Conservation (phyloP, 1,140 invertebrate genomes). For the Caenorhabditis briggsae region DNA sequence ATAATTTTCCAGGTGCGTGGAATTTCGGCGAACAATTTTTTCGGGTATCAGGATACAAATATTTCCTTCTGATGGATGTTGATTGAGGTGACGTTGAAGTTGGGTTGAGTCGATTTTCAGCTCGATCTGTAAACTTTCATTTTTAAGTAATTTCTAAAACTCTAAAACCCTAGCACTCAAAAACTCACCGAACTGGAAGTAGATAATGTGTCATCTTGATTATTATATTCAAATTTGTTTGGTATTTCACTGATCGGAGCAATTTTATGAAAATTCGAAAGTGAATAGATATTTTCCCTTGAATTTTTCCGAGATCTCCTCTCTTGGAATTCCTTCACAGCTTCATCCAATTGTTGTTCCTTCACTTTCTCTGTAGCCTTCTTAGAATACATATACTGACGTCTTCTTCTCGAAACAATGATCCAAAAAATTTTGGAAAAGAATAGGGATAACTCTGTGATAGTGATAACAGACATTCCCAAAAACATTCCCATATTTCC, state of each 20-base stretch:
- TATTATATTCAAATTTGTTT: conserved; percentile 17
- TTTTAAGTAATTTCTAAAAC: too few relatives aligned
- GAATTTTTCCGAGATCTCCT: conserved; percentile 34
- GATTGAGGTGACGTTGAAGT: conserved; percentile 3
- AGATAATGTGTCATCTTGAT: too few relatives aligned
- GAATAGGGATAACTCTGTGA: conserved; percentile 40
- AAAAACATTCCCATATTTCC: conserved; percentile 59
- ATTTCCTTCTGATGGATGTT: conserved; percentile 4
- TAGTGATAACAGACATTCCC: conserved; percentile 53
- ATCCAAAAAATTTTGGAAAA: conserved; percentile 57
- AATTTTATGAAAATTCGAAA: background rate
- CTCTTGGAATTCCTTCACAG: conserved; percentile 41
- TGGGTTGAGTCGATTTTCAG: background rate
- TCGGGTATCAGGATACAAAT: background rate
- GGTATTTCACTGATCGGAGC: background rate
- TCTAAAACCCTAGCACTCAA: too few relatives aligned
- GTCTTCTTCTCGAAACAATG: conserved; percentile 29
- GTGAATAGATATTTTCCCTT: conserved; percentile 7
- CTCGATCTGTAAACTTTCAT: too few relatives aligned
- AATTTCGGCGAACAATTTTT: background rate
- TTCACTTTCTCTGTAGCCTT: conserved; percentile 41
- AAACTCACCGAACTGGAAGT: too few relatives aligned
- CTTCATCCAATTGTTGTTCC: conserved; percentile 44
- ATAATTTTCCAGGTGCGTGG: conserved; percentile 11
- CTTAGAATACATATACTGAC: conserved; percentile 49